Base-by-base conservation (phyloP, 2,888 invertebrate species). In the Eretmocerus hayati region DNA sequence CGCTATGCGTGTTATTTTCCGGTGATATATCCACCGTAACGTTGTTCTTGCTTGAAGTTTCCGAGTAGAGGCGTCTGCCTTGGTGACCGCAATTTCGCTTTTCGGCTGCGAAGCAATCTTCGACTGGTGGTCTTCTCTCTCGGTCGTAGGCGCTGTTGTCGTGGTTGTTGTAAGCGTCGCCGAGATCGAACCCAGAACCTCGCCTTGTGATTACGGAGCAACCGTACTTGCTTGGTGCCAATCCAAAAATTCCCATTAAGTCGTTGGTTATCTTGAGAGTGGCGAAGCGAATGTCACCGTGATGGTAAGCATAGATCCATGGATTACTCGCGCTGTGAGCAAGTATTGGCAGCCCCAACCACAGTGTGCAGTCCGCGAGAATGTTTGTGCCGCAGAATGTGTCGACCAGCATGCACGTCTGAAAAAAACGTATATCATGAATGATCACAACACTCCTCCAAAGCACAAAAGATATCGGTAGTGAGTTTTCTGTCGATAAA, bases 271-370 rank as follows among this genome's bases (percentile, higher is more conserved):
- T 76, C 38, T 77, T 74, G 8, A 76, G 70, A 2, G 80, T 80
- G 1, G 80, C 80, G 0, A 75, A 66, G 13, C 80, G 73, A 58
- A 82, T 75, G 61, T 81, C 81, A 0, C 78, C 74, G 58, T 80
- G 81, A 54, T 80, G 75, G 61, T 78, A 82, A 3, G 81, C 81
- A 64, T 82, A 82, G 31, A 81, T 75, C 81, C 81, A 81, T 0
- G 82, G 81, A 61, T 82, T 81, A 49, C 77, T 70, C 6, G 80
- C 77, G 61, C 78, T 78, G 63, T 78, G 78, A 4, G 76, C 73
- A 37, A 80, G 67, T 15, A 80, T 77, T 2, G 81, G 77, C n/a
- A 81, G 69, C 4, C 78, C 76, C 31, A 81, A 64, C 66, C 77
- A 79, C 5, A 77, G 73, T 19, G 77, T 64, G 75, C 78, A 76